Evolutionary conservation across 1,140 invertebrate genomes (phyloP), one percentile per base, ranked within the genome.

Genomic region (Camponotus vicinus): DNA sequence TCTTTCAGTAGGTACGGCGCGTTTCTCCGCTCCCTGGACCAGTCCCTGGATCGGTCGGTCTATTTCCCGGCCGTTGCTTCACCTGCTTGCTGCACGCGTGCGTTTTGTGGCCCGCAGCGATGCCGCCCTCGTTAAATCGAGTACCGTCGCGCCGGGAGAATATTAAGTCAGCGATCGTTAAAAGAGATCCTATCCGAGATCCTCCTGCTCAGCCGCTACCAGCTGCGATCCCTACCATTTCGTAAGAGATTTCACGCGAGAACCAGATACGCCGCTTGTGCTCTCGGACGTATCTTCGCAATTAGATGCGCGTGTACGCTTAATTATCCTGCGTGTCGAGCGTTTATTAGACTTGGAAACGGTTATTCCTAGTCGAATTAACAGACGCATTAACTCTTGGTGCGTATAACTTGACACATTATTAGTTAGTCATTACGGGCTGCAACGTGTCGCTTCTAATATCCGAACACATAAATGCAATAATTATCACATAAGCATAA

Each of bases 61-160:
- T 85, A 84, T 87, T 89, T 88, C 52, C 69, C 61, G 69, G 76
- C 21, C 77, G 57, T 85, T 82, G 89, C 49, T 86, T 90, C 82
- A 70, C 59, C 86, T 63, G 86, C 70, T 13, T 66, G 52, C 79
- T 66, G 52, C 79, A 85, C 67, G 9, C 63, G 73, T 73, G 61
- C 42, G 69, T 79, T 90, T 79, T 89, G 88, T 85, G 82, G 86
- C 66, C 69, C 34, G 78, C 71, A 52, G 32, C 86, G 49, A 42
- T 70, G 82, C 82, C 89, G 89, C 89, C 89, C 66, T 90, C 86
- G 89, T 88, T 90, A 90, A 90, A 90, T 90, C 71, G 76, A 78
- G 76, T 70, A 83, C 32, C 73, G 66, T 66, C 76, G 61, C 52
- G 42, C 55, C 61, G 52, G 42, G 40, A 77, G 79, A 77, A 88